Base-by-base conservation (phyloP, 2,113 vertebrate genomes). In the Geothlypis trichas region DNA sequence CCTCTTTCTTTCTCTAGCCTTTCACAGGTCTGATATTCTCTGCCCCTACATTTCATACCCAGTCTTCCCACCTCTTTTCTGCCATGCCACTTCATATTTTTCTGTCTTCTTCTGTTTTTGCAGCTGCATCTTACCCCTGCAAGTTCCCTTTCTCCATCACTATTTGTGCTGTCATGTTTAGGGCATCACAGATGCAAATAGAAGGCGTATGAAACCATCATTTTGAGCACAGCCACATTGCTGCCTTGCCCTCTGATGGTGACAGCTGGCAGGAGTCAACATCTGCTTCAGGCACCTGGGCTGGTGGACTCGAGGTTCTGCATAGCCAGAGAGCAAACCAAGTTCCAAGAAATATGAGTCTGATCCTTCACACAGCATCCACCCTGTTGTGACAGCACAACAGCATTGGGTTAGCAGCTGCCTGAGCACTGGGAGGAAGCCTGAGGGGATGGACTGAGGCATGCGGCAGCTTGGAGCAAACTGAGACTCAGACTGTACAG, bases 331-430 rank as follows among this genome's bases (percentile, higher is more conserved):
- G 37, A 76, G n/a, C 26, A 49, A 47, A 65, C 0, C 2, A 37
- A 37, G 18, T 24, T 54, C 18, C 5, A 20, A 24, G 18, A 20
- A 75, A 13, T 6, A 30, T 4, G 2, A 78, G 47, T 4, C 10
- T 10, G 5, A 72, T 47, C 4, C 10, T 2, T 0, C 33, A 33
- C 3, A 9, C 5, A 37, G 14, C 23, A 63, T 4, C 22, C 2
- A 1, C 12, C 6, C 22, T 33, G 17, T 30, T 33, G 28, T 63
- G 47, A 31, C 16, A 89, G 31, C n/a, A 20, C 30, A 62, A 5
- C 27, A 68, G 10, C 27, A 26, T 4, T 0, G 2, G 28, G 16
- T 16, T 18, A 51, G 11, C 21, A 19, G 13, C 27, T 47, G 27
- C 47, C 69, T 54, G 26, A n/a, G 28, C 9, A 6, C 1, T 22